phyloP scores from a whole-genome alignment of 2,888 invertebrate genomes.

The Trachelus troglodyta region DNA sequence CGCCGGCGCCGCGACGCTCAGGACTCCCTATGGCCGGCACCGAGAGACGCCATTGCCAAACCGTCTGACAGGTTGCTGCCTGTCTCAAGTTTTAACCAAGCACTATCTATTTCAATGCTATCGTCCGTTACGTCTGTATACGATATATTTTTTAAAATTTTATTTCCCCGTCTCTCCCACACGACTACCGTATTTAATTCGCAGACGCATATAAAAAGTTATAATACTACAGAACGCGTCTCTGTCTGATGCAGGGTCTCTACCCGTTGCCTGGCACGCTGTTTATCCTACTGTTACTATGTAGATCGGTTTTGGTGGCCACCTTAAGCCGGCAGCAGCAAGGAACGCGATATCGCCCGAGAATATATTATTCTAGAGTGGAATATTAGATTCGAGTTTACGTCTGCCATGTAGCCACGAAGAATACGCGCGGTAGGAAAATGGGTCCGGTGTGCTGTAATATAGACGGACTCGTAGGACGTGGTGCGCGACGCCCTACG shows the following conservation, averaged over 20 bases:
- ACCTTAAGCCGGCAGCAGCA: neutral
- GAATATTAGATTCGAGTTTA: neutral
- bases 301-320: neutral
- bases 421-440: neutral
- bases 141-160: neutral
- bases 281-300: neutral
- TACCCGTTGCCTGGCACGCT: neutral
- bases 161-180: neutral
- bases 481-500: neutral
- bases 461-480: neutral
- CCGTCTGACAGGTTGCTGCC: conserved; percentile 50
- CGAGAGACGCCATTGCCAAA: conserved; percentile 44
- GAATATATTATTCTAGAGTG: neutral
- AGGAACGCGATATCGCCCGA: neutral
- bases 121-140: neutral
- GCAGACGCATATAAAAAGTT: neutral
- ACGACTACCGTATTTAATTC: neutral
- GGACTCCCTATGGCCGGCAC: neutral
- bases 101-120: neutral
- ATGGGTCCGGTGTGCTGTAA: neutral
- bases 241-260: neutral
- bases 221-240: neutral
- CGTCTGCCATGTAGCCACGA: neutral
- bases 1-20: conserved; percentile 41
- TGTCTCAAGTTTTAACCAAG: neutral